Evolutionary conservation across 92 coral and sea anemone species (phyloP), one percentile per base, ranked within the genome.

Genomic region (Parazoanthus atlanticus): DNA sequence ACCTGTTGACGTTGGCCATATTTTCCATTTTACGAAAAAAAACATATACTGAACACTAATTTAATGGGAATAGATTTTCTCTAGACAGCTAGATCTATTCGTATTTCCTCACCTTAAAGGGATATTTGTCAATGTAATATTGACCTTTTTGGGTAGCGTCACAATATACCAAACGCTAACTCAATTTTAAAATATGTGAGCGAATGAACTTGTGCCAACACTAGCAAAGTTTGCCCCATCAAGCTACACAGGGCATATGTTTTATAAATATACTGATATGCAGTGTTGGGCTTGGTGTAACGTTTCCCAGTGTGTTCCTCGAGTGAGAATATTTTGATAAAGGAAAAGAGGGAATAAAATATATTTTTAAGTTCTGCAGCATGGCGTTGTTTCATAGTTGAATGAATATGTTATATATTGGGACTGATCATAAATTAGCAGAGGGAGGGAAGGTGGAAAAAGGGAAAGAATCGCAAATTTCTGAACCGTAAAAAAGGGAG

Each of bases 281-380:
- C 23, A 25, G 54, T n/a, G 16, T 64, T 36, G 34, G 25, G 54
- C 73, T 26, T 58, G 29, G 85, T 34, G 40, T 0, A 46, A 65
- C 26, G 17, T 46, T 17, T 12, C 52, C 29, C n/a, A 76, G 58
- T 67, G 86, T 82, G 74, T 82, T 69, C 61, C 47, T 67, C 54
- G 76, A 66, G 86, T 82, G 86, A 82, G 58, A 82, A 38, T 82
- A 82, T 82, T 82, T 82, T 82, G 36, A 43, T 82, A 82, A 66
- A 21, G 73, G 73, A 40, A 82, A 29, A 66, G 52, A 15, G 26
- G 76, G 31, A 82, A 82, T 82, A 82, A 82, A 82, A 67, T 82
- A n/a, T 67, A 82, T 82, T 82, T 82, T 82, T 28, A 69, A 29
- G 43, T 66, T 65, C n/a, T 21, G 26, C 46, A 28, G 29, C 16